Conservation (phyloP, 2,113 vertebrate species). For the Boulengeromyrus knoepffleri region DNA sequence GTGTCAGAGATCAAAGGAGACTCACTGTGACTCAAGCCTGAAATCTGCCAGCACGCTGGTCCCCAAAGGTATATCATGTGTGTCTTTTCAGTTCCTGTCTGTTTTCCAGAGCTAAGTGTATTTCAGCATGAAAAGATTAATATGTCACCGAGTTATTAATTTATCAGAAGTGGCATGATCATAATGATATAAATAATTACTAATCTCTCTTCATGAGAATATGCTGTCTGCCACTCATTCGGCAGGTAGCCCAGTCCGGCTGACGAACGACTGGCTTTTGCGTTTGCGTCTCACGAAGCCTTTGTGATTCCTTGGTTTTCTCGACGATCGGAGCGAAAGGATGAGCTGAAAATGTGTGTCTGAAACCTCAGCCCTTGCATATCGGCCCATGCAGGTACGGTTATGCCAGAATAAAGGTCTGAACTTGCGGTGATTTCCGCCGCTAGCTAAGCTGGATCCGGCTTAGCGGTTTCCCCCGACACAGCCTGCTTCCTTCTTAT, state of each 20-base stretch:
- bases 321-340: background rate
- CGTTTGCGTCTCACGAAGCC: background rate
- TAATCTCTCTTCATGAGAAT: background rate
- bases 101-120: background rate
- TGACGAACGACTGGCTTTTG: background rate
- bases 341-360: background rate
- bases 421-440: background rate
- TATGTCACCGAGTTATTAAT: background rate
- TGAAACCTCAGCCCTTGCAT: background rate
- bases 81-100: background rate
- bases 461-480: background rate
- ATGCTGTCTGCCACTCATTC: background rate
- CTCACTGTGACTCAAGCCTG: background rate
- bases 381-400: background rate
- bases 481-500: background rate
- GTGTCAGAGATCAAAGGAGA: conserved; percentile 4
- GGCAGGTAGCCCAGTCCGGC: background rate
- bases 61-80: background rate
- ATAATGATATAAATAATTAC: background rate
- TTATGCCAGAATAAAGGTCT: background rate
- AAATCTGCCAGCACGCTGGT: background rate
- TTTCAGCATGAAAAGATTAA: background rate
- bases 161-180: background rate
- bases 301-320: background rate
- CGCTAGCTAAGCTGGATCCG: background rate